Base-by-base conservation (phyloP, 2,888 invertebrate species). In the Allophyes oxyacanthae region DNA sequence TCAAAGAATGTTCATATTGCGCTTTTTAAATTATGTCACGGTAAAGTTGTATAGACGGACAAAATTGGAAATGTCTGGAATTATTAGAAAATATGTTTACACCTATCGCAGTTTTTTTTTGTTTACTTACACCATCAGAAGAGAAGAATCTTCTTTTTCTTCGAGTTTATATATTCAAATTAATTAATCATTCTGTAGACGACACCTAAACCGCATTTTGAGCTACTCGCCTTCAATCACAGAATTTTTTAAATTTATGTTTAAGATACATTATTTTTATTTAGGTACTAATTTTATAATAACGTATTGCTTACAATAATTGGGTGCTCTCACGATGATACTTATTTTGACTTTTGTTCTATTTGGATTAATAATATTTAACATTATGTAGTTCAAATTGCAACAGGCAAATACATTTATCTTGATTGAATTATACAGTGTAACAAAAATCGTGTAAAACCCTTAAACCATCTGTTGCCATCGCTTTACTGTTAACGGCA, bases 191-290 rank as follows among this genome's bases (percentile, higher is more conserved):
- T 50, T 28, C 49, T 40, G 37, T 44, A 28, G 33, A 59, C 50
- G 42, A 69, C 54, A 63, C 33, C 60, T 72, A 59, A 71, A 61
- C 41, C 57, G 51, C 59, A 61, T 53, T 28, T 74, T 75, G 74
- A 80, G 77, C 80, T 76, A 68, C 74, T 75, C 77, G 67, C 73
- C 75, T 64, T 58, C 72, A 79, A 83, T 81, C 83, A 80, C 82
- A 81, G 81, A 71, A 65, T 74, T 62, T 42, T 60, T 63, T 74
- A 4, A 5, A 28, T 28, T 28, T 56, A 68, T 38, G 52, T 53
- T 63, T 57, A 62, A 58, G 45, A 53, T 70, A 64, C 58, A 74
- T 64, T 60, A 64, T 38, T 55, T 64, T 75, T 66, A 60, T 64
- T 44, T 10, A 20, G 2, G 20, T 20, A 58, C 72, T 75, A 70